phyloP scores from a whole-genome alignment of 53 echinoderm and acorn worm species.

The Holothuria leucospilota region DNA sequence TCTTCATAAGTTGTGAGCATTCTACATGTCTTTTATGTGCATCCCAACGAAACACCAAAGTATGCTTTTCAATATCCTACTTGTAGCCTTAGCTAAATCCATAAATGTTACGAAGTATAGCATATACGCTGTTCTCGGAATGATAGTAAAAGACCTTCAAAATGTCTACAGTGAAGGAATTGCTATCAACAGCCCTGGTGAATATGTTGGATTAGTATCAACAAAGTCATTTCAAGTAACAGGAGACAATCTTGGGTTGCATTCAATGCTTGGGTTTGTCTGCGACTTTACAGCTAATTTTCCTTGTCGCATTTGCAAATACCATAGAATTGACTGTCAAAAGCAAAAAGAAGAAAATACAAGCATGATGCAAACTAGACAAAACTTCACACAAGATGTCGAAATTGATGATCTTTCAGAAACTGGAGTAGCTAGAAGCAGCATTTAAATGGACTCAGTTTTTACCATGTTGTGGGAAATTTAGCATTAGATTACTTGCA shows the following conservation, averaged over 20 bases:
- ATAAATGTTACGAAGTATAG: constrained; percentile 52
- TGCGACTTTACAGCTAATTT: constrained; percentile 65
- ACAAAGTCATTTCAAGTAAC: constrained; percentile 58
- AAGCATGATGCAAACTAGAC: constrained; percentile 44
- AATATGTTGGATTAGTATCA: constrained; percentile 50
- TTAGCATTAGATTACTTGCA: constrained; percentile 62
- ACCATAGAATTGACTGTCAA: constrained; percentile 51
- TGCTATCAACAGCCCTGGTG: constrained; percentile 12
- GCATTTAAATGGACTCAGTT: constrained; percentile 42
- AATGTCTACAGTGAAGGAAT: constrained; percentile 39
- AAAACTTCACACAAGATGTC: constrained; percentile 49
- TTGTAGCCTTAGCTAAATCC: constrained; percentile 56
- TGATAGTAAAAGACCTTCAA: constrained; percentile 58
- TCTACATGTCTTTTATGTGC: constrained; percentile 50
- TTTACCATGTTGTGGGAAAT: constrained; percentile 61
- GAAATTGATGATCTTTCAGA: constrained; percentile 31
- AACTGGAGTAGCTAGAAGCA: background rate
- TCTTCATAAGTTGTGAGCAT: constrained; percentile 59
- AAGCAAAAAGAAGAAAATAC: constrained; percentile 44
- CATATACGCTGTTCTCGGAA: constrained; percentile 47
- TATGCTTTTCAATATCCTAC: constrained; percentile 53
- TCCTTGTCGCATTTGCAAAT: constrained; percentile 51
- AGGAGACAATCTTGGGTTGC: constrained; percentile 59
- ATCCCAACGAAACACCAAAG: constrained; percentile 56
- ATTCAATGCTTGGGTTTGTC: constrained; percentile 48